phyloP scores from a whole-genome alignment of 2,888 invertebrate genomes.

The Cybosia mesomella region DNA sequence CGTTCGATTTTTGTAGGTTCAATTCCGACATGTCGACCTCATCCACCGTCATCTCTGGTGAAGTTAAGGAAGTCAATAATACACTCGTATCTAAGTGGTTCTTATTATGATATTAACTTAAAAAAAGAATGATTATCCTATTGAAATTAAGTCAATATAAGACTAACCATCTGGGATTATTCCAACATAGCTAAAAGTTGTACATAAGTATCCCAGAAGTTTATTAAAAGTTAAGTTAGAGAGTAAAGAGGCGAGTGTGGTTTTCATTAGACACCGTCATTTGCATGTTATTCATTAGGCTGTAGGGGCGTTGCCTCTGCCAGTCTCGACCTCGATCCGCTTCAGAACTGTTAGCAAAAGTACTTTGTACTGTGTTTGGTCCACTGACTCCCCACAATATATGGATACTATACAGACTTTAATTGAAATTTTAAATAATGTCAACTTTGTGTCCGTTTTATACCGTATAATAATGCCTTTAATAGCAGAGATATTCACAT shows the following conservation, averaged over 20 bases:
- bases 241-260: constrained; percentile 64
- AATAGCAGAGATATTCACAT: no score
- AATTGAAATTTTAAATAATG: constrained; percentile 9
- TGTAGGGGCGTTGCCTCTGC: constrained; percentile 54
- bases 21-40: not conserved
- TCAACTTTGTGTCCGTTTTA: not conserved
- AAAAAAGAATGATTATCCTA: no score
- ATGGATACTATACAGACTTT: not conserved
- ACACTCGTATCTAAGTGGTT: no score
- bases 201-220: constrained; percentile 34
- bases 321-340: constrained; percentile 40
- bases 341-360: constrained; percentile 44
- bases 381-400: constrained; percentile 22
- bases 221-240: constrained; percentile 59
- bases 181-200: constrained; percentile 35
- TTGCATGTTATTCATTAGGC: constrained; percentile 83
- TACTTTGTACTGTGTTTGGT: constrained; percentile 41
- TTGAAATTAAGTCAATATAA: no score
- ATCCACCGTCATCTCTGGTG: not conserved
- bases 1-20: not conserved
- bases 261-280: constrained; percentile 78
- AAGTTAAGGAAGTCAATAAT: not conserved
- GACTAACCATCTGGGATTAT: not conserved
- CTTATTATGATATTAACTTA: no score
- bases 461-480: not conserved